A percentile compares a stretch with the other conserved stretches of the same genome.
Conservation (phyloP, 1,140 invertebrate species). For the Drosophila quadrilineata region DNA sequence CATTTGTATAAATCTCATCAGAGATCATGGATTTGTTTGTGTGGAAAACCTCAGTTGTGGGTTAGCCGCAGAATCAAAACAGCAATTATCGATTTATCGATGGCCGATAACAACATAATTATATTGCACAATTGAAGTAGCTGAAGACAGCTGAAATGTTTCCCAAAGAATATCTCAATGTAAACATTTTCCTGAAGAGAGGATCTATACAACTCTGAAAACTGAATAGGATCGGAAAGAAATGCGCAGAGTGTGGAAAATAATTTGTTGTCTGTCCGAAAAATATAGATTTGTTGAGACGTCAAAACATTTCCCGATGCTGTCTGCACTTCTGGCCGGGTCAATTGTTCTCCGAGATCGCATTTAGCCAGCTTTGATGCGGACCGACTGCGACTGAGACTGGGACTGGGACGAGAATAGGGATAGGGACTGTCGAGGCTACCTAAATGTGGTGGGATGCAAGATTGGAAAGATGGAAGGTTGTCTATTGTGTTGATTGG, state of each 20-base stretch:
- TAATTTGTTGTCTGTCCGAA: no score
- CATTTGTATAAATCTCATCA: no score
- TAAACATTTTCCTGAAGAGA: no score
- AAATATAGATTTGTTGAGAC: conserved; percentile 57
- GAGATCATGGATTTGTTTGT: conserved; percentile 6
- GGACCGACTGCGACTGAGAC: conserved; percentile 30
- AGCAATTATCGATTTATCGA: conserved; percentile 24
- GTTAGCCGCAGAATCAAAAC: conserved; percentile 32
- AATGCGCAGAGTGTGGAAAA: conserved; percentile 14
- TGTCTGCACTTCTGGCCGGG: conserved; percentile 60
- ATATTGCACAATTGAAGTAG: conserved; percentile 22
- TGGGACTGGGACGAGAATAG: no score
- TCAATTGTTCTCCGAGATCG: conserved; percentile 48
- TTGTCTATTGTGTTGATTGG: conserved; percentile 25
- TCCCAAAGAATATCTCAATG: neutral
- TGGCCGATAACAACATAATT: conserved; percentile 41
- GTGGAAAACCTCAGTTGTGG: conserved; percentile 48
- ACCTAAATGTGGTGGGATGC: conserved; percentile 34
- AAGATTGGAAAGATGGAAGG: neutral
- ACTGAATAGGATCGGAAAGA: neutral
- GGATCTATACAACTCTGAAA: neutral
- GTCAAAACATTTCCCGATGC: conserved; percentile 61
- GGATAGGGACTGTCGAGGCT: no score
- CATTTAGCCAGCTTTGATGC: conserved; percentile 48
- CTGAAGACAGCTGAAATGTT: conserved; percentile 3